Evolutionary conservation across 2,888 invertebrate genomes (phyloP).

Genomic region (Caenorhabditis becei): DNA sequence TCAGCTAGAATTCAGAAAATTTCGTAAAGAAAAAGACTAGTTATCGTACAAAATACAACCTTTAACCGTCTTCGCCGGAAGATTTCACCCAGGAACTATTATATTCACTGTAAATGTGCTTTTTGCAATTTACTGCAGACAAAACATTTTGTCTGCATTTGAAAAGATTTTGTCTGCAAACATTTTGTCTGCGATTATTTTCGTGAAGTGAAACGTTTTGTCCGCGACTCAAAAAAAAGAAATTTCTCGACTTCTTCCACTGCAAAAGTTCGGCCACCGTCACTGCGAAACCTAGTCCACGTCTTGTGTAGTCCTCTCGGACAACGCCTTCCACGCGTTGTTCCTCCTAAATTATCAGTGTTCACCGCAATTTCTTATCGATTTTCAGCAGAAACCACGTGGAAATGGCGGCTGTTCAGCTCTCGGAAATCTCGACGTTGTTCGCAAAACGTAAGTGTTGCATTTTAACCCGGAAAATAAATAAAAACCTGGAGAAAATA

Average conservation of each 20-base stretch:
- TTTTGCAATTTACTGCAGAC: too few relatives aligned
- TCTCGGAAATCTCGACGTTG: slow-evolving; percentile 61
- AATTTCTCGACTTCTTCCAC: slow-evolving; percentile 11
- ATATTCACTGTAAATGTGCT: too few relatives aligned
- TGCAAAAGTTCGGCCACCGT: slow-evolving; percentile 29
- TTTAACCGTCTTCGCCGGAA: too few relatives aligned
- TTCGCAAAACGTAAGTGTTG: slow-evolving; percentile 55
- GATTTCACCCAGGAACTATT: too few relatives aligned
- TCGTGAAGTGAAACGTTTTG: too few relatives aligned
- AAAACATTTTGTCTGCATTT: too few relatives aligned
- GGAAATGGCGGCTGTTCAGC: slow-evolving; percentile 23
- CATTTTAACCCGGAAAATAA: not conserved
- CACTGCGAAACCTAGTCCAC: slow-evolving; percentile 18
- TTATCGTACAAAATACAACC: too few relatives aligned
- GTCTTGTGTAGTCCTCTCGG: slow-evolving; percentile 35
- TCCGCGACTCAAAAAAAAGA: slow-evolving; percentile 50
- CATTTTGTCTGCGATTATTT: too few relatives aligned
- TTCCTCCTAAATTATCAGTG: not conserved
- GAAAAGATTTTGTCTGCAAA: too few relatives aligned
- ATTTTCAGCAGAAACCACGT: slow-evolving; percentile 14
- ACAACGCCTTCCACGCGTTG: slow-evolving; percentile 47
- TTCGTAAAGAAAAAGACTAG: slow-evolving; percentile 34
- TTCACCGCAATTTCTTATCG: not conserved
- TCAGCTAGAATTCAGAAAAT: not conserved
- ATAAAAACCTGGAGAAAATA: not conserved